Conservation (phyloP, 1,140 invertebrate species). For the Eupeodes corollae region DNA sequence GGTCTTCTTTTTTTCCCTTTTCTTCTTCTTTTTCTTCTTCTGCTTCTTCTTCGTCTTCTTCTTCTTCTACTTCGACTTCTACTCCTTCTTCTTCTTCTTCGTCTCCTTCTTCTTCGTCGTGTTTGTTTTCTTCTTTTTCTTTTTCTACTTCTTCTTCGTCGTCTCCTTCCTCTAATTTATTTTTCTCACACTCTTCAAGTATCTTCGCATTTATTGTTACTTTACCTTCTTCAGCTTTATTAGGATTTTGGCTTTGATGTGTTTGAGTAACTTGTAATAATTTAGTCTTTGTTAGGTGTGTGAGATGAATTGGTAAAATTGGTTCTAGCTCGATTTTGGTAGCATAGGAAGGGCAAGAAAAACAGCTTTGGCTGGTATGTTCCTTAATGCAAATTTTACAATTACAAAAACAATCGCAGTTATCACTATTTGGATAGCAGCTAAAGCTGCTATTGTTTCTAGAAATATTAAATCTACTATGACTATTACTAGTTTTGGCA, state of each 20-base stretch:
- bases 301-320: not conserved
- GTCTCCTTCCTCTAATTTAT: not conserved
- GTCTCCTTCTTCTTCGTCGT: not conserved
- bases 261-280: not conserved
- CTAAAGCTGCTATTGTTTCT: not conserved
- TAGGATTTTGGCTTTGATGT: too few species aligned
- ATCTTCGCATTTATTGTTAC: too few species aligned
- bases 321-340: not conserved
- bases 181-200: not conserved
- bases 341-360: not conserved
- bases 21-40: not conserved
- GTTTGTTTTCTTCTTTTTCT: not conserved
- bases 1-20: not conserved
- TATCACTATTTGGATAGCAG: too few species aligned
- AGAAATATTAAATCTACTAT: not conserved
- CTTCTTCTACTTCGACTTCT: not conserved
- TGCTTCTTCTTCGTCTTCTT: not conserved
- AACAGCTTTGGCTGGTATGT: not conserved
- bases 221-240: not conserved
- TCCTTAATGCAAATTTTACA: too few species aligned
- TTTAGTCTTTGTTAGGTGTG: not conserved
- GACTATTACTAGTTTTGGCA: not conserved
- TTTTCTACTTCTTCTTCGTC: not conserved
- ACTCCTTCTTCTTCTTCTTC: not conserved
- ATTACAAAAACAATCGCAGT: too few species aligned